Conservation (phyloP, 2,113 vertebrate species). For the Entosphenus tridentatus region DNA sequence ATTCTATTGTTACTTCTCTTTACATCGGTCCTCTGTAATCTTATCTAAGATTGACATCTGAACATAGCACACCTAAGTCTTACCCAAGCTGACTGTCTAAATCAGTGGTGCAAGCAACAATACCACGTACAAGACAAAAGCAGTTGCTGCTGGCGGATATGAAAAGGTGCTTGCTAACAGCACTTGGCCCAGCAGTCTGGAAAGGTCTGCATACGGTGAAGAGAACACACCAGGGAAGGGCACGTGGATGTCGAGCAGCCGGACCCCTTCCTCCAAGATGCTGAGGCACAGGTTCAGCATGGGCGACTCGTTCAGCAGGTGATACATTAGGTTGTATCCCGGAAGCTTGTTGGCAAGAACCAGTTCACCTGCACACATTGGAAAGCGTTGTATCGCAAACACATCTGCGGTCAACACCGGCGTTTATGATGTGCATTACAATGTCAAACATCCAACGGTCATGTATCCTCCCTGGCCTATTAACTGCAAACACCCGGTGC, state of each 20-base stretch:
- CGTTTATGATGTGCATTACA: background rate
- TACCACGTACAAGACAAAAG: too few species aligned
- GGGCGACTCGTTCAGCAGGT: background rate
- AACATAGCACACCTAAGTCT: too few species aligned
- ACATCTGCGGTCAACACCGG: background rate
- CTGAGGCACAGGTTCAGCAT: constrained; percentile 4
- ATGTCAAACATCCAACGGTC: background rate
- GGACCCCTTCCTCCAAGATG: constrained; percentile 1
- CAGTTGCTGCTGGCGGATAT: too few species aligned
- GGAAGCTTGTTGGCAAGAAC: background rate
- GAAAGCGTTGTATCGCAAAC: background rate
- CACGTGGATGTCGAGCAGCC: background rate
- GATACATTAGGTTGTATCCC: background rate
- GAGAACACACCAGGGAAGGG: constrained; percentile 2
- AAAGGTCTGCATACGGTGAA: too few species aligned
- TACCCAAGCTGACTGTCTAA: too few species aligned
- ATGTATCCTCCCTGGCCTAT: background rate
- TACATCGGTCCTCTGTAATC: too few species aligned
- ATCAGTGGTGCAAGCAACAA: too few species aligned
- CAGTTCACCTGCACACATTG: background rate
- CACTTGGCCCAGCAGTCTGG: too few species aligned
- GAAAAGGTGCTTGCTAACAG: too few species aligned
- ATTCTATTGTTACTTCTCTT: too few species aligned
- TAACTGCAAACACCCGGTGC: background rate
- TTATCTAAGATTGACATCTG: too few species aligned